These are phyloP conservation scores for Galeruca laticollis DNA, from an alignment of 2,888 invertebrate species.

Conservation along the genomic window DNA sequence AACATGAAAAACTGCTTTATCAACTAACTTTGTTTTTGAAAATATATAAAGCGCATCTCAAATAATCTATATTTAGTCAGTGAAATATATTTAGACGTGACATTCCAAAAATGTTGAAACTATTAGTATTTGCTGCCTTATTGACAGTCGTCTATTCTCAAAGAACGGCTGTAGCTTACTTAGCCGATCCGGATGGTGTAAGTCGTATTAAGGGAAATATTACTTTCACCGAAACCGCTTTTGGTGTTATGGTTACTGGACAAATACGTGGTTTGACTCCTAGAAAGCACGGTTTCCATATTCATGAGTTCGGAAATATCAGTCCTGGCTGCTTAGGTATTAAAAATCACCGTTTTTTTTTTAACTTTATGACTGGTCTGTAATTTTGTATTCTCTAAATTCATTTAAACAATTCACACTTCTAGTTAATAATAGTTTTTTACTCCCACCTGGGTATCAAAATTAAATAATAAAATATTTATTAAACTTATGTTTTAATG, in stretches of 20 bases:
- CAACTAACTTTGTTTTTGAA: no score
- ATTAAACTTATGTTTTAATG: no score
- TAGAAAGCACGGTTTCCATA: conserved; percentile 55
- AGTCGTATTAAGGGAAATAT: conserved; percentile 40
- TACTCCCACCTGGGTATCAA: no score
- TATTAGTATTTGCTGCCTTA: conserved; percentile 6
- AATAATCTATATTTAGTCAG: no score
- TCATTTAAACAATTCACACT: no score
- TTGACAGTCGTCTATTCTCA: neutral
- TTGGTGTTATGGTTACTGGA: conserved; percentile 40
- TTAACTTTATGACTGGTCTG: no score
- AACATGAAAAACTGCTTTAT: no score
- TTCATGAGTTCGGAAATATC: conserved; percentile 53
- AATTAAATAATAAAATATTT: no score
- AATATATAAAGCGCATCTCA: no score
- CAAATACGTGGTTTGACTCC: conserved; percentile 45
- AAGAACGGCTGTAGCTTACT: conserved; percentile 32
- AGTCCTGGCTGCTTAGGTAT: conserved; percentile 43
- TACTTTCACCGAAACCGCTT: conserved; percentile 33
- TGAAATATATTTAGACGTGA: no score
- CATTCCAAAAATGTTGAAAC: conserved; percentile 1
- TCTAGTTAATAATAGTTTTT: no score
- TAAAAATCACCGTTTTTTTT: neutral
- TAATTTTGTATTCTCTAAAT: no score
- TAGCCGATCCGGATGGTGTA: conserved; percentile 42